phyloP scores from a whole-genome alignment of 37 sponge, comb jelly and placozoan genomes.

The Theonella swinhoei region DNA sequence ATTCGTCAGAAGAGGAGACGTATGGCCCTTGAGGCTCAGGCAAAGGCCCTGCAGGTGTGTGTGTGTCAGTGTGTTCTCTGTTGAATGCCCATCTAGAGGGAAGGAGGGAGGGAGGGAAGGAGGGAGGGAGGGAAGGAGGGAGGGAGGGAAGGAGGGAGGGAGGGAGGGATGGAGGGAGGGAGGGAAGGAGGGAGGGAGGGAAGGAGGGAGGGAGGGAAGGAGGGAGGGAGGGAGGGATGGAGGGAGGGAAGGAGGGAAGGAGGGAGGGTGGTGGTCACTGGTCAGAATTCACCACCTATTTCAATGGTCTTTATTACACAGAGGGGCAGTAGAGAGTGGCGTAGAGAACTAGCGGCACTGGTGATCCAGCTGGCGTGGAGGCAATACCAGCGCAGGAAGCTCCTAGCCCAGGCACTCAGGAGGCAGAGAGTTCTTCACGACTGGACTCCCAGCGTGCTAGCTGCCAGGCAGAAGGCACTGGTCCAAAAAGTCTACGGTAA shows the following conservation, averaged over 20 bases:
- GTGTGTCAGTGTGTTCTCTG: background rate
- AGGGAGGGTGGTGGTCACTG: too few relatives aligned
- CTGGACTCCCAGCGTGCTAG: constrained; percentile 90
- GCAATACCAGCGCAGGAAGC: constrained; percentile 70
- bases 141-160: too few relatives aligned
- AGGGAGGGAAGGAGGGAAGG: too few relatives aligned
- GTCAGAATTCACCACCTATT: too few relatives aligned
- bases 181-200: too few relatives aligned
- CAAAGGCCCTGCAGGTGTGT: constrained; percentile 25
- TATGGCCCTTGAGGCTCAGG: constrained; percentile 16
- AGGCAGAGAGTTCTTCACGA: constrained; percentile 77
- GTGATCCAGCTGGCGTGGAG: constrained; percentile 95
- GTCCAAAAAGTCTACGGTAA: constrained; percentile 83
- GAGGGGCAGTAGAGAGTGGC: constrained; percentile 78
- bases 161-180: too few relatives aligned
- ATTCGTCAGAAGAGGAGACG: constrained; percentile 15
- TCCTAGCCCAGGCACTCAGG: constrained; percentile 27
- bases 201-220: too few relatives aligned
- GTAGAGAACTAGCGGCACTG: constrained; percentile 91
- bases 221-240: too few relatives aligned
- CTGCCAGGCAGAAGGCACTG: constrained; percentile 80
- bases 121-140: too few relatives aligned
- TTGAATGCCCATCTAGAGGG: background rate
- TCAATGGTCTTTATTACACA: too few relatives aligned
- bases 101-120: too few relatives aligned